Base-by-base conservation (phyloP, 2,113 vertebrate genomes). In the Naja naja region DNA sequence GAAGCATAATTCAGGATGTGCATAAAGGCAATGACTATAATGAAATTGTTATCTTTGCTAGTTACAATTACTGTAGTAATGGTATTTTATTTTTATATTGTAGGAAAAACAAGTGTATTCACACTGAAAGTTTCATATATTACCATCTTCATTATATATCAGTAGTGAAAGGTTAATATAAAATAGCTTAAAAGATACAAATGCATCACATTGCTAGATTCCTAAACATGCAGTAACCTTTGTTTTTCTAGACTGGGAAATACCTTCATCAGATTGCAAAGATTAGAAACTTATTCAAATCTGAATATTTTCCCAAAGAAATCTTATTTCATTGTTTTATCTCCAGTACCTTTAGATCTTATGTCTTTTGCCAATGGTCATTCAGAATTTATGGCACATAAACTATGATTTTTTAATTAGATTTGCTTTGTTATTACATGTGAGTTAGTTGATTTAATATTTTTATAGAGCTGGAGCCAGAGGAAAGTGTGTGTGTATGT, bases 81-180 rank as follows among this genome's bases (percentile, higher is more conserved):
- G 69, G 3, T 81, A 20, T 34, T 27, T 86, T 60, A 34, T 64
- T 93, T 90, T 74, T 92, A 53, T 86, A 56, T 34, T 87, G 87
- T 23, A 90, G 55, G n/a, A 93, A 16, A 92, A 89, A 27, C 30
- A 90, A 89, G 56, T 74, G 8, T 55, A n/a, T 85, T 92, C 55
- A 89, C 27, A 58, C 64, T 49, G 30, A 45, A 88, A 55, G 47
- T 52, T n/a, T 20, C 45, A 85, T 85, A 23, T 34, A 49, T 39
- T 88, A 30, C 25, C 18, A 12, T 58, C 85, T 58, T 47, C 23
- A 23, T 14, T 52, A 23, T 10, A 64, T 60, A 52, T 27, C 60
- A 25, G 18, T 81, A 60, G 81, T 55, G 34, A 55, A 89, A 86
- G 34, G 20, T 3, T 39, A 22, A 81, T 39, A 39, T 81, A 81